Base-by-base conservation (phyloP, 2,888 invertebrate species). In the Tipula lateralis region DNA sequence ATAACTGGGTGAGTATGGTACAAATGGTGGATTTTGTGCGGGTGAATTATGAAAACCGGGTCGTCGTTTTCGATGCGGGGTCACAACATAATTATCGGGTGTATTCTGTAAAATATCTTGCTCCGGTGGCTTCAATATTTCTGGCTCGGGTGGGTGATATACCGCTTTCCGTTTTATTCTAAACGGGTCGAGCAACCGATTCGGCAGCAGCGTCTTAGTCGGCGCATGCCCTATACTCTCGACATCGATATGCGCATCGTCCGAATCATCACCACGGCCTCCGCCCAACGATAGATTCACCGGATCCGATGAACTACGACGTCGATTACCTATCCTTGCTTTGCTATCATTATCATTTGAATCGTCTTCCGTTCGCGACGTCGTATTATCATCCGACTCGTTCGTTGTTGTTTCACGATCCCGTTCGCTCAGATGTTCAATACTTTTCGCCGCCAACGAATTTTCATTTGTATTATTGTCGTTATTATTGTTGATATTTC, bases 21-120 rank as follows among this genome's bases (percentile, higher is more conserved):
- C 95, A 88, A 96, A 96, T 50, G 96, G 95, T 86, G 96, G 95
- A 90, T 96, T 96, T 88, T 96, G 96, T 86, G 95, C 95, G 24
- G 96, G 96, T 39, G 96, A 95, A 88, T 96, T 96, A 89, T 96
- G 96, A 88, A 96, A 96, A 84, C 96, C 96, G 0, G 96, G 96
- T 88, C 96, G 92, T 89, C 96, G 92, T 91, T 96, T 96, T 87
- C 96, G 91, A 91, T 96, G 96, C 12, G 96, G 96, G 36, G 96
- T 96, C 29, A 96, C 96, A 80, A 96, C 96, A 88, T 96, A 96
- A 87, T 95, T 95, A 89, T 95, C 95, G 0, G 95, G 95, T 85
- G 95, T 94, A 88, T 94, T 94, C 84, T 94, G 94, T 83, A 95
- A 91, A 84, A 94, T 90, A 87, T 94, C 94, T 87, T 93, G 93